phyloP scores from a whole-genome alignment of 1,140 invertebrate genomes.

The Himalopsyche phryganea region DNA sequence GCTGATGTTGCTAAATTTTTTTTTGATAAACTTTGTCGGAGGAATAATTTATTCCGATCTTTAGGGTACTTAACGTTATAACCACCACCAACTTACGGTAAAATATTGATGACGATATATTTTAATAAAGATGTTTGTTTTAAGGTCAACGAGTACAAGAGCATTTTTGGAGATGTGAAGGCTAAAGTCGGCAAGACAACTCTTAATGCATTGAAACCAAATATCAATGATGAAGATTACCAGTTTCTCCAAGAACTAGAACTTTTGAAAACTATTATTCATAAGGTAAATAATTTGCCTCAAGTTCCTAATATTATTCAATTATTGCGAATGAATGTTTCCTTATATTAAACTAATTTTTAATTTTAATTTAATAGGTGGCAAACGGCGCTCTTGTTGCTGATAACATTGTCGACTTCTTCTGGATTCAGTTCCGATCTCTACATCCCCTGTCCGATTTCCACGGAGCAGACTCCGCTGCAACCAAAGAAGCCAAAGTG shows the following conservation, averaged over 20 bases:
- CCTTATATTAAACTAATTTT: neutral
- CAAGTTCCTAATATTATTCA: no score
- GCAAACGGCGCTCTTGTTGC: constrained; percentile 46
- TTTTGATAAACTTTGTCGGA: no score
- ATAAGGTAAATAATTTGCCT: constrained; percentile 48
- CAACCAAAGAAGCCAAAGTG: constrained; percentile 64
- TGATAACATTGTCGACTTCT: constrained; percentile 62
- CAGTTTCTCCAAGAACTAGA: constrained; percentile 64
- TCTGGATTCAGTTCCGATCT: constrained; percentile 62
- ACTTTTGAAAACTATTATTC: constrained; percentile 58
- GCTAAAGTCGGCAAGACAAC: constrained; percentile 45
- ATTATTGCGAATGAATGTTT: neutral
- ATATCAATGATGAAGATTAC: constrained; percentile 60
- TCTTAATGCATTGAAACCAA: constrained; percentile 55
- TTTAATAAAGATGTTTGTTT: no score
- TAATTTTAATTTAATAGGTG: constrained; percentile 38
- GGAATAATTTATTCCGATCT: no score
- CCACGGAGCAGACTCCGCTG: constrained; percentile 64
- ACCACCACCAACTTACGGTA: no score
- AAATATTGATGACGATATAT: no score
- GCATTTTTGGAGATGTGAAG: constrained; percentile 52
- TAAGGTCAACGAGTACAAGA: constrained; percentile 44
- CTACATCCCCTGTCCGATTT: constrained; percentile 61
- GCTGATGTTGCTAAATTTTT: no score
- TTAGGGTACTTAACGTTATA: no score